phyloP scores from a whole-genome alignment of 2,797 vertebrate genomes.

The Urophycis tenuis region DNA sequence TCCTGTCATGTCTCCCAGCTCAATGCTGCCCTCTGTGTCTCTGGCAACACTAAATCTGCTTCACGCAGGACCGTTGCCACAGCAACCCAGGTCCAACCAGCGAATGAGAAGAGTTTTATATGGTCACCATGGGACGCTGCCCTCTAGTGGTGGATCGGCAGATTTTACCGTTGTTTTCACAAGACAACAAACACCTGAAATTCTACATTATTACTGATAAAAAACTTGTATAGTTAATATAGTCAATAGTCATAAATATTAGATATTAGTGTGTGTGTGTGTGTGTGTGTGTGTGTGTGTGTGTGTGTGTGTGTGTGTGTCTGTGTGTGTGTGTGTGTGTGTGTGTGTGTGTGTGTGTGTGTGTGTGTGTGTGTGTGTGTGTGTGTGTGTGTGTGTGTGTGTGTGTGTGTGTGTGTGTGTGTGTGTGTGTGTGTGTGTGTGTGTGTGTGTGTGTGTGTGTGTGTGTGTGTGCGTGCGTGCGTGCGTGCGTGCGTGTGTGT shows the following conservation, averaged over 20 bases:
- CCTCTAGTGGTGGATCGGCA: conserved; percentile 55
- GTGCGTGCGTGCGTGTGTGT: too few relatives aligned
- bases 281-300: background rate
- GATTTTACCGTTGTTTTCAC: conserved; percentile 9
- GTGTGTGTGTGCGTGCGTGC: too few relatives aligned
- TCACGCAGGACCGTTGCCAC: conserved; percentile 58
- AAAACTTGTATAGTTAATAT: background rate
- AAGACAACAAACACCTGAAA: background rate
- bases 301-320: background rate
- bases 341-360: too few relatives aligned
- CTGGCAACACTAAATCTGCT: conserved; percentile 48
- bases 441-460: too few relatives aligned
- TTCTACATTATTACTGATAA: background rate
- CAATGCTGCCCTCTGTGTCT: conserved; percentile 72
- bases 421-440: too few relatives aligned
- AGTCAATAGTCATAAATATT: background rate
- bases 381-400: too few relatives aligned
- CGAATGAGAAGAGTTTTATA: conserved; percentile 31
- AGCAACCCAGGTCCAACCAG: conserved; percentile 58
- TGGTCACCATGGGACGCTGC: conserved; percentile 55
- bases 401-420: too few relatives aligned
- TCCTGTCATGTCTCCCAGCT: conserved; percentile 56
- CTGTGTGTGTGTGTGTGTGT: background rate
- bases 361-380: too few relatives aligned
- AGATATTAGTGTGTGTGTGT: background rate